Base-by-base conservation (phyloP, 1,140 invertebrate species). In the Bombus pascuorum region DNA sequence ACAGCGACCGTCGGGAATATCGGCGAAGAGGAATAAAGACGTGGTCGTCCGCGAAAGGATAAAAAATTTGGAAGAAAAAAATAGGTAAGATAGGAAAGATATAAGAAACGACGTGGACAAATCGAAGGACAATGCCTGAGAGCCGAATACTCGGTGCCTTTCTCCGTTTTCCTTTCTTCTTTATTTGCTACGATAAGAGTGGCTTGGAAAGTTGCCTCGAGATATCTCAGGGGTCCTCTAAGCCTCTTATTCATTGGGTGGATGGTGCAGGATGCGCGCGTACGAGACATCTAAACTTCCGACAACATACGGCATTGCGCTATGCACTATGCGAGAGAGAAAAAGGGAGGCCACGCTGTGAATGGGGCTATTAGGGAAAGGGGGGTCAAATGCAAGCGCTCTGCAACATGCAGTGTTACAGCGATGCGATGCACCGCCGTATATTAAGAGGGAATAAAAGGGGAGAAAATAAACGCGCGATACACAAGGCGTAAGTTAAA, bases 321-420 rank as follows among this genome's bases (percentile, higher is more conserved):
- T 62, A 44, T 42, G 44, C 39, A 39, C 34, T 25, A 82, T 42
- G 57, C 34, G n/a, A 62, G 28, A 62, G 18, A 39, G 76, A 53
- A 81, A 81, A 81, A 68, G 71, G 59, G 78, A 81, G 71, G 25
- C 53, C 34, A 68, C 22, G 47, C 47, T 10, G 62, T 85, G 84
- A 85, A 85, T 81, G 71, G 78, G 71, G 42, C 78, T 75, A 47
- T 81, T 81, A 74, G 42, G 79, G 71, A n/a, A 47, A 81, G 81
- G 84, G 79, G 84, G 84, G 84, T 85, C 84, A 81, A 66, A 85
- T 65, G 78, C 44, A 22, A 15, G 34, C 62, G 73, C 25, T 62
- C 59, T 62, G 81, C 78, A 74, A 85, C 84, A 37, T 57, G 73
- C 57, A 68, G 47, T 32, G 74, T 47, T 65, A 75, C 76, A 59